Evolutionary conservation across 37 sponge, comb jelly and placozoan genomes (phyloP), one percentile per base, ranked within the genome.

Genomic region (Axinella damicornis): DNA sequence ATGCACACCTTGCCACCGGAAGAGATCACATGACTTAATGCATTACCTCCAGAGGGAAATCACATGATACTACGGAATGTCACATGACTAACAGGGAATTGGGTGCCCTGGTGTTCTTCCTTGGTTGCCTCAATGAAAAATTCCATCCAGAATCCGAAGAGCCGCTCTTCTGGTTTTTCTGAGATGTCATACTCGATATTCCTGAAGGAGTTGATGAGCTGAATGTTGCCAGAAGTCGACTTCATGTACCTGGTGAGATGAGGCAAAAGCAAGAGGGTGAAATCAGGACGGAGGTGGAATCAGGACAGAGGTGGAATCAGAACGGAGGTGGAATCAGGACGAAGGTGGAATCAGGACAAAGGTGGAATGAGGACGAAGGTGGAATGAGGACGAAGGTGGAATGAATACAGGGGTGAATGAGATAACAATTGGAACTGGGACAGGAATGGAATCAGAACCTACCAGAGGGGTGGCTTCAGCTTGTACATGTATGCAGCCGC

Each of bases 401-500:
- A 13, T 12, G 18, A 24, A 64, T n/a, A n/a, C n/a, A n/a, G n/a
- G n/a, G n/a, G n/a, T n/a, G 71, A 36, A 40, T 13, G 13, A 71
- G 36, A 71, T 34, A 6, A 34, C n/a, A 64, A 12, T 64, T 64
- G 12, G 17, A 56, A 56, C 14, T 56, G 57, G 57, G 14, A 19
- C 57, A 56, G 17, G 17, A 67, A 36, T 19, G 67, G 54, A 27
- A 79, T 53, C 19, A 53, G 34, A 1, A 89, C 88, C 53, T 15
- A 94, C 95, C 95, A 94, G 19, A 71, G 46, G 22, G 88, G 95
- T 21, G 95, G 92, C 2, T 91, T 82, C 33, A 94, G 79, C 79
- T 87, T 90, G 85, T 91, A 94, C 92, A 94, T 94, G 81, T 71
- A 91, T 66, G 82, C 81, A 36, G 95, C 92, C 28, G 92, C 92